A percentile compares a stretch with the other conserved stretches of the same genome.
phyloP scores from a whole-genome alignment of 53 echinoderm and acorn worm genomes.

The Actinopyga echinites region DNA sequence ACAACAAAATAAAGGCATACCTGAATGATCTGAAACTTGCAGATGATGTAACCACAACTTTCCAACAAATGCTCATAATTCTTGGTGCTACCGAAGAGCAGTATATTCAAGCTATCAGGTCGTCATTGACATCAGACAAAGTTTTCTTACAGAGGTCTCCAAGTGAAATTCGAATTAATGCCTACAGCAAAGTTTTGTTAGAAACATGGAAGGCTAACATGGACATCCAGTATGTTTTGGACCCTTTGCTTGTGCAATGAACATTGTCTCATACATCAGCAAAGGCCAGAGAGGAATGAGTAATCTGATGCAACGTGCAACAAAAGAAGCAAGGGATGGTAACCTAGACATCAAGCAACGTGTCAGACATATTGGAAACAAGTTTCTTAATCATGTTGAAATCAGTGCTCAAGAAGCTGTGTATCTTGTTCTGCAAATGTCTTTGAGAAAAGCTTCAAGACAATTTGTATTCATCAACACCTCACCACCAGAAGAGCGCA shows the following conservation, averaged over 20 bases:
- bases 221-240: too few relatives aligned
- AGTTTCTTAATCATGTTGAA: constrained; percentile 63
- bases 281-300: constrained; percentile 33
- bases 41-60: background rate
- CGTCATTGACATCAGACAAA: constrained; percentile 31
- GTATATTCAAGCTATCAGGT: constrained; percentile 38
- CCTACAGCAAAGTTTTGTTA: constrained; percentile 42
- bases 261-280: too few relatives aligned
- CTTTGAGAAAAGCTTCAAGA: constrained; percentile 46
- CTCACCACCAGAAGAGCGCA: constrained; percentile 43
- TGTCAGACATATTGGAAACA: too few relatives aligned
- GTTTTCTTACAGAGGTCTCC: too few relatives aligned
- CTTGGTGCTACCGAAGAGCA: constrained; percentile 31
- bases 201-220: constrained; percentile 64
- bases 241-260: constrained; percentile 48
- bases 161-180: constrained; percentile 55
- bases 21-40: background rate
- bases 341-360: constrained; percentile 43
- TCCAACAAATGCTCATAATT: constrained; percentile 8
- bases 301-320: constrained; percentile 49
- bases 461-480: constrained; percentile 53
- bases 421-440: constrained; percentile 49
- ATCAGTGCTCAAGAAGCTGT: constrained; percentile 64
- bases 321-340: constrained; percentile 55
- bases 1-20: background rate